Conservation (phyloP, 1,140 invertebrate genomes). For the Pogonomyrmex californicus region DNA sequence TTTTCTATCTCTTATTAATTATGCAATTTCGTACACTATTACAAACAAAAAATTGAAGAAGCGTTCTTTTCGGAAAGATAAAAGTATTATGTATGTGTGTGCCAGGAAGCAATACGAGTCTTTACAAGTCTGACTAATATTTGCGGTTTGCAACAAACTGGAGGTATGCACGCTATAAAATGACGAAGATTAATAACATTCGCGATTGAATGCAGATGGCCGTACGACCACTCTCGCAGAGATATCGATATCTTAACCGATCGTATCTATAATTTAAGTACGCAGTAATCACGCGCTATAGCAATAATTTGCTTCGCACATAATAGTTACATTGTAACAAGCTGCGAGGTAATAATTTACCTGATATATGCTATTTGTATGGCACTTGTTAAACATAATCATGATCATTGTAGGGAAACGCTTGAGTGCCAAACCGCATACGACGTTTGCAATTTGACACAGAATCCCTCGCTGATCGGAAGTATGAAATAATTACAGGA, state of each 20-base stretch:
- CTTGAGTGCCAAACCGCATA: neutral
- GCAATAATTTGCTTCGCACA: slow-evolving; percentile 37
- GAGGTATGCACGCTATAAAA: neutral
- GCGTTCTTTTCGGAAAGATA: neutral
- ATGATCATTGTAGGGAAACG: slow-evolving; percentile 37
- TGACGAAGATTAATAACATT: slow-evolving; percentile 43
- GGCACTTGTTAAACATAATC: slow-evolving; percentile 22
- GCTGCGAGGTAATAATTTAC: slow-evolving; percentile 11
- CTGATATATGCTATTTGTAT: neutral
- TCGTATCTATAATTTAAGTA: slow-evolving; percentile 30
- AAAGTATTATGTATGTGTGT: too few relatives aligned
- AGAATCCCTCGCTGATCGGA: neutral
- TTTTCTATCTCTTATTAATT: neutral
- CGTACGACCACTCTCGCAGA: neutral
- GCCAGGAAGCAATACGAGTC: too few relatives aligned
- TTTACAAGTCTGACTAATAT: neutral
- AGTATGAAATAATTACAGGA: neutral
- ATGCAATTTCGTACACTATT: neutral
- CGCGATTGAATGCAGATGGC: slow-evolving; percentile 2
- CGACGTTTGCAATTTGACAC: neutral
- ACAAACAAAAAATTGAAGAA: neutral
- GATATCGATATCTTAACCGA: slow-evolving; percentile 29
- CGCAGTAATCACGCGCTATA: neutral
- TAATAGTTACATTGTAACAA: slow-evolving; percentile 48
- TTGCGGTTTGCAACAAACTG: slow-evolving; percentile 21